Base-by-base conservation (phyloP, 2,888 invertebrate genomes). In the Xestia rhomboidea region DNA sequence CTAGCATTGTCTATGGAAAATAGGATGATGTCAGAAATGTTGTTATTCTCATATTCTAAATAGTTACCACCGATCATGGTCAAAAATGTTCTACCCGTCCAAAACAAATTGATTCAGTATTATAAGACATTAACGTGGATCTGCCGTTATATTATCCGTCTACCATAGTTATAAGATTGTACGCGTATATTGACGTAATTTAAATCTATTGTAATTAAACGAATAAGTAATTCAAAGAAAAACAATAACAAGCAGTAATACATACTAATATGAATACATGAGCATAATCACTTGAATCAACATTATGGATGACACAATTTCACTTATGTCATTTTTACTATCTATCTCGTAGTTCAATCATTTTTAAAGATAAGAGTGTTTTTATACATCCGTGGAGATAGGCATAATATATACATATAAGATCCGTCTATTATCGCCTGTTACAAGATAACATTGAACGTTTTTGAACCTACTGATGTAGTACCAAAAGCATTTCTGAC, bases 401-500 rank as follows among this genome's bases (percentile, higher is more conserved):
- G n/a, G 44, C 64, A 46, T 54, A 24, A 34, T 8, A 41, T n/a
- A 41, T 64, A 41, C 41, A 64, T 11, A 21, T 51, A 70, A 68
- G 44, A 75, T 80, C 67, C 67, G 78, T 77, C 30, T 82, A 13
- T 74, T 85, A 87, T 81, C 84, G 18, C 68, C 27, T 41, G 54
- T 69, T 63, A 70, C 38, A 27, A 62, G 81, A 78, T 80, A 85
- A 76, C 74, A 63, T 71, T 27, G 74, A 70, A 38, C 41, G 13
- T 71, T 77, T 78, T 77, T 76, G 64, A 76, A 76, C 77, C 27
- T 62, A 68, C 71, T 69, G 69, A 82, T 77, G 38, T 76, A 76
- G 30, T 54, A 80, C 67, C 64, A 68, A 78, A 77, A 79, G 87
- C 90, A 91, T 91, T 93, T 93, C 92, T 93, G 92, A 84, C 91